Percentiles rank a stretch among this genome's conserved stretches.
phyloP scores from a whole-genome alignment of 2,888 invertebrate genomes.

The Lithosia quadra region DNA sequence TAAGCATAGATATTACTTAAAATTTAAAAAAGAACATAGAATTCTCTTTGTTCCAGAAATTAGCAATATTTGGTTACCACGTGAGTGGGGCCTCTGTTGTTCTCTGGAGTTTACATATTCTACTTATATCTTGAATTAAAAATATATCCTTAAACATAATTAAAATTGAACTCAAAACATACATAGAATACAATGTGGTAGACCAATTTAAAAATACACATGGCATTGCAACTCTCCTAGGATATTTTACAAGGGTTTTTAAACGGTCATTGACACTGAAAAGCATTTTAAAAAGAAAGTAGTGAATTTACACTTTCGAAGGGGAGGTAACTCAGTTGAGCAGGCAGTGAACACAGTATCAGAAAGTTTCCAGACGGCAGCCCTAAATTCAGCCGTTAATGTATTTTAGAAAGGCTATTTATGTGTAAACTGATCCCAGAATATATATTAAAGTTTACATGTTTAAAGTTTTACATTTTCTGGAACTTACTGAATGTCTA shows the following conservation, averaged over 20 bases:
- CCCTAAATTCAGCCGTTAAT: background rate
- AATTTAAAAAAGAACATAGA: no score
- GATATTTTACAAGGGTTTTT: background rate
- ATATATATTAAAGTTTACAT: background rate
- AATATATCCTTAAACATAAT: no score
- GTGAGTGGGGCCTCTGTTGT: no score
- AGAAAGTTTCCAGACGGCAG: background rate
- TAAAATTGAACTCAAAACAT: background rate
- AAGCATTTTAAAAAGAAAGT: background rate
- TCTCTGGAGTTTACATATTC: no score
- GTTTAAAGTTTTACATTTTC: no score
- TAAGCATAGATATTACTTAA: no score
- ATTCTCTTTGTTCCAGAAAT: no score
- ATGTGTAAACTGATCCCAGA: background rate
- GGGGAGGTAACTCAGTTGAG: background rate
- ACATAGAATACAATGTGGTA: background rate
- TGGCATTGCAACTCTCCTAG: background rate
- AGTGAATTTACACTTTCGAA: constrained; percentile 1
- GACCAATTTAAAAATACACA: background rate
- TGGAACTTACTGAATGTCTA: no score
- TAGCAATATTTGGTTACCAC: no score
- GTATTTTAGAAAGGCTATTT: constrained; percentile 4
- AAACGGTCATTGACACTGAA: background rate
- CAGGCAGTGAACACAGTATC: background rate
- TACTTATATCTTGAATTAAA: no score